Evolutionary conservation across 2,888 invertebrate genomes (phyloP).

Genomic region (Macrosiphum euphorbiae): DNA sequence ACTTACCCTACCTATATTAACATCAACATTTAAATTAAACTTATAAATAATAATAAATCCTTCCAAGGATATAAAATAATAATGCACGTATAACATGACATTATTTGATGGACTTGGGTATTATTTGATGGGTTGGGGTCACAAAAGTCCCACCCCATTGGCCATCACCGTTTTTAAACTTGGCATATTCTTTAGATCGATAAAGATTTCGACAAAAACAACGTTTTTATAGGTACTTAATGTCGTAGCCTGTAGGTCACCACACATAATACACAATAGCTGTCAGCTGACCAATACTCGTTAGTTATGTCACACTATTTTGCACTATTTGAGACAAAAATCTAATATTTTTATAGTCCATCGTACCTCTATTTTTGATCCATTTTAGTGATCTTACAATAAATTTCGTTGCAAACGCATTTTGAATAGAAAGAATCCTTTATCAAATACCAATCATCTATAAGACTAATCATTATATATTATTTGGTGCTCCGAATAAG

Average conservation of each 20-base stretch:
- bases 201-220: neutral
- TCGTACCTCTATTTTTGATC: neutral
- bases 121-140: too few species aligned
- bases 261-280: neutral
- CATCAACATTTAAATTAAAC: neutral
- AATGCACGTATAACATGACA: neutral
- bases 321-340: neutral
- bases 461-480: neutral
- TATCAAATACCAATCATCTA: neutral
- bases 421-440: neutral
- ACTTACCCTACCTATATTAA: neutral
- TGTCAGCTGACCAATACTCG: neutral
- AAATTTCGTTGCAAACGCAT: neutral
- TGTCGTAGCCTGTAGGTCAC: neutral
- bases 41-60: neutral
- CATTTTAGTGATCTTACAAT: neutral
- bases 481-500: neutral
- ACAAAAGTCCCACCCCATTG: neutral
- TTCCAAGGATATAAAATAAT: neutral
- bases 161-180: neutral
- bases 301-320: neutral
- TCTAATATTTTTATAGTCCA: neutral
- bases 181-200: neutral
- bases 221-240: neutral
- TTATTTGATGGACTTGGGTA: neutral